phyloP scores from a whole-genome alignment of 92 coral and sea anemone species.

The Anthopleura xanthogrammica region DNA sequence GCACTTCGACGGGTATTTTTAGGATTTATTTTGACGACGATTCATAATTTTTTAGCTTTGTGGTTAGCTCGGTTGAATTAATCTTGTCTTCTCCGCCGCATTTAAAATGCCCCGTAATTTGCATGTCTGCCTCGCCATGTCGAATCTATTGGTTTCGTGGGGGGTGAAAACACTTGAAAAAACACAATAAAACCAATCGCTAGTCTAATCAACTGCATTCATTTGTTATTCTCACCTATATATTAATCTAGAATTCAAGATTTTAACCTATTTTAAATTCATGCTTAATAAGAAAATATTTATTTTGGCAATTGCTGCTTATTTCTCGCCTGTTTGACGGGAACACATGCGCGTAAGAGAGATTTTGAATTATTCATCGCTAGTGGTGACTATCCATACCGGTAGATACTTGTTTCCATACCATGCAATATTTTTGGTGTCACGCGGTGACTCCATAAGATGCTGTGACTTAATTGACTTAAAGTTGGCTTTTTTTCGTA shows the following conservation, averaged over 20 bases:
- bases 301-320: neutral
- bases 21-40: neutral
- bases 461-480: neutral
- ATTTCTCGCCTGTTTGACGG: neutral
- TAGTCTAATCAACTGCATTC: neutral
- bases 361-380: neutral
- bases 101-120: slow-evolving; percentile 1
- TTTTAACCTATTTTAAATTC: neutral
- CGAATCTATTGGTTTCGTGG: neutral
- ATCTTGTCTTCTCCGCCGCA: neutral
- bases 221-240: neutral
- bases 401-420: neutral
- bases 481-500: no score
- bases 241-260: neutral
- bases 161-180: neutral
- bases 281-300: neutral
- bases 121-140: neutral
- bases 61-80: slow-evolving; percentile 13
- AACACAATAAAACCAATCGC: neutral
- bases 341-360: neutral
- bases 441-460: neutral
- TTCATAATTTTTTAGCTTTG: neutral
- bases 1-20: neutral
- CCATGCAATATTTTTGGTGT: neutral
- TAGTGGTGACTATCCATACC: neutral